Evolutionary conservation across 1,140 invertebrate species (phyloP), one percentile per base, ranked within the genome.

Genomic region (Drosophila rufa): DNA sequence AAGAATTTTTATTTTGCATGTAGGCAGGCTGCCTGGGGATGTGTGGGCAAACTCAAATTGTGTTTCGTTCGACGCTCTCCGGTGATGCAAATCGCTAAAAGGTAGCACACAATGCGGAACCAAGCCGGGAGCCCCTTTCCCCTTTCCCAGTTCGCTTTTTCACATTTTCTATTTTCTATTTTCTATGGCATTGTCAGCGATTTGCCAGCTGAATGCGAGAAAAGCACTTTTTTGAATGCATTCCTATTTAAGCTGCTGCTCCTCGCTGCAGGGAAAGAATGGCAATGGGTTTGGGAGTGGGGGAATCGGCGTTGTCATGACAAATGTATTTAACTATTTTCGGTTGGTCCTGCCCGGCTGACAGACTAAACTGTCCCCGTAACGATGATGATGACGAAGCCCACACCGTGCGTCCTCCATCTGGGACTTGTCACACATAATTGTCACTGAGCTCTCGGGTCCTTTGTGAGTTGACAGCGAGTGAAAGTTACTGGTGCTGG

Each of bases 311-410:
- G 82, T 87, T 87, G 84, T 90, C 85, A 90, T 90, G 84, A 89
- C 84, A 89, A 89, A 90, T 89, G 84, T 89, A 90, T 84, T 89
- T 90, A 89, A 89, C 81, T 81, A 80, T 87, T 87, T 87, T 87
- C 67, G 83, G 68, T 84, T 78, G 67, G 69, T 75, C 78, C 75
- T 69, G 64, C 70, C 66, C 22, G 3, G 22, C 22, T 25, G 56
- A 66, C 68, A 65, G 11, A 36, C 33, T 11, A 36, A 36, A 75
- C 70, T 84, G 73, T 58, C 77, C 74, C 69, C 80, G 51, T 83
- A 87, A 82, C 61, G 70, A 33, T 69, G 60, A 71, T 57, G 66
- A 64, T 53, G 55, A 67, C 50, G 76, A 77, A 47, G 56, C 58
- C 38, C 50, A 57, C 27, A 43, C 38, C 14, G 27, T 42, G 27